Evolutionary conservation across 2,888 invertebrate species (phyloP).

Genomic region (Acrobasis suavella): DNA sequence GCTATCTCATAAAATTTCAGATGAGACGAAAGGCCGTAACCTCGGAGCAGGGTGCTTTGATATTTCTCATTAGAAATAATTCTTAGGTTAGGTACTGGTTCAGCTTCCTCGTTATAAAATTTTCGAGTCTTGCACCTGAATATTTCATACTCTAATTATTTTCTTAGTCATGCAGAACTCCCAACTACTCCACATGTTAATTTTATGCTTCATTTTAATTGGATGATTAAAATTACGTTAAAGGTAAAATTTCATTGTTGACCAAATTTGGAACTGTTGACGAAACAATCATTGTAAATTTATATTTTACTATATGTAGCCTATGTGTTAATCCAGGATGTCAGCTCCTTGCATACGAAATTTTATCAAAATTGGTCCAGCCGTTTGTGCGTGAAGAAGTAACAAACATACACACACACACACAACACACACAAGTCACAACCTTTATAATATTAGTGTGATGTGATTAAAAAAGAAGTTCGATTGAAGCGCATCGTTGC

Average conservation of each 20-base stretch:
- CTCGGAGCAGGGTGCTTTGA: background rate
- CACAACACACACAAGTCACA: too few species aligned
- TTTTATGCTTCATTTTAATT: constrained; percentile 4
- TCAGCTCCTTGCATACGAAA: too few species aligned
- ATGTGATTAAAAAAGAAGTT: background rate
- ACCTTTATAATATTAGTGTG: too few species aligned
- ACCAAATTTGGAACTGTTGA: background rate
- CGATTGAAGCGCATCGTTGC: background rate
- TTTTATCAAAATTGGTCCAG: too few species aligned
- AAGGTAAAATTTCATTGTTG: background rate
- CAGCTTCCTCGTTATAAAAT: background rate
- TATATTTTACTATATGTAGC: too few species aligned
- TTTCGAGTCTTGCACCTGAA: constrained; percentile 3
- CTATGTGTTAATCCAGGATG: too few species aligned
- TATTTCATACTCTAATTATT: constrained; percentile 12
- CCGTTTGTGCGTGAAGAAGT: too few species aligned
- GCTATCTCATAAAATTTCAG: background rate
- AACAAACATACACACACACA: too few species aligned
- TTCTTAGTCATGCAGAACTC: constrained; percentile 12
- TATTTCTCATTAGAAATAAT: background rate
- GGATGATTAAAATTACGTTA: constrained; percentile 7
- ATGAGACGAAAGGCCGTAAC: background rate
- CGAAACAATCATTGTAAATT: background rate
- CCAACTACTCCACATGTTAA: constrained; percentile 4
- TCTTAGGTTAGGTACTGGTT: background rate